Evolutionary conservation across 2,113 vertebrate species (phyloP).

Genomic region (Gnathonemus echidnorhynchus): DNA sequence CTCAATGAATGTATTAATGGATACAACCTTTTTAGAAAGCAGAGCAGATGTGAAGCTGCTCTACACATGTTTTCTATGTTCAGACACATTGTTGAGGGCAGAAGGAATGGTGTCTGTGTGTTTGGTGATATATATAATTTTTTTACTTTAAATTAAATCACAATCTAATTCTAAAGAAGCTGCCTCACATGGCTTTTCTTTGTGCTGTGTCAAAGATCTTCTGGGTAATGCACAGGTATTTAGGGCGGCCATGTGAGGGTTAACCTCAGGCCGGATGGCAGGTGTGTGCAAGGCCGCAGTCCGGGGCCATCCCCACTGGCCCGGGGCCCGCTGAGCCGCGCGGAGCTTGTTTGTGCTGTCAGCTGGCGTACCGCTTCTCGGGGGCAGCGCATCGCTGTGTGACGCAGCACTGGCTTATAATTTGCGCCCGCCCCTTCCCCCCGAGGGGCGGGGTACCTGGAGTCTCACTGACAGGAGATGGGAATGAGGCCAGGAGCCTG

Average conservation of each 20-base stretch:
- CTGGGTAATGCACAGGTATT: neutral
- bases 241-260: constrained; percentile 8
- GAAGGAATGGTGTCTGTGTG: neutral
- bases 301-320: neutral
- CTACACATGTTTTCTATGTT: neutral
- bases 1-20: constrained; percentile 1
- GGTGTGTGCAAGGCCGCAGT: neutral
- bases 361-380: neutral
- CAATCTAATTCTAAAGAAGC: neutral
- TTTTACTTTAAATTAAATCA: neutral
- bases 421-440: neutral
- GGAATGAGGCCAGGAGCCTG: constrained; percentile 9
- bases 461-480: constrained; percentile 6
- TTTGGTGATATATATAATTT: neutral
- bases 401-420: neutral
- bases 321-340: neutral
- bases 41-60: neutral
- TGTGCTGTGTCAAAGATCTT: too few species aligned
- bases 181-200: neutral
- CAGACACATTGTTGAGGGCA: neutral
- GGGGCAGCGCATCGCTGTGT: neutral
- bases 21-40: neutral
- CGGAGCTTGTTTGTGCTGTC: constrained; percentile 12
- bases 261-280: neutral
- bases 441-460: constrained; percentile 7